Conservation (phyloP, 2,888 invertebrate genomes). For the Eilema caniola region DNA sequence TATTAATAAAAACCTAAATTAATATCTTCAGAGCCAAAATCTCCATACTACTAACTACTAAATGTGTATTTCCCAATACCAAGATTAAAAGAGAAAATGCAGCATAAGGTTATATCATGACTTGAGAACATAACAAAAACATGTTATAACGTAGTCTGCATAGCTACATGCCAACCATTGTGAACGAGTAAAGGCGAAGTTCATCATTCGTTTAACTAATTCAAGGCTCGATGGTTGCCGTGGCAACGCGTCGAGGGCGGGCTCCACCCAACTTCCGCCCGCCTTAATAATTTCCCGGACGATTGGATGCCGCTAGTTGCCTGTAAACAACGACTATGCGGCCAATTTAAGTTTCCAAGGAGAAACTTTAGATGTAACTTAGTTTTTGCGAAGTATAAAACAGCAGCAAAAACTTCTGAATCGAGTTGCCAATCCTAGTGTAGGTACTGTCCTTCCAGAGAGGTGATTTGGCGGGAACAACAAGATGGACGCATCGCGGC, state of each 20-base stretch:
- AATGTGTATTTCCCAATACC: neutral
- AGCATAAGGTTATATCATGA: neutral
- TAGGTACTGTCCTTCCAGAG: too few relatives aligned
- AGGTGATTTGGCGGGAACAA: too few relatives aligned
- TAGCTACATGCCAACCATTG: conserved; percentile 47
- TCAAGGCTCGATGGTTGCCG: conserved; percentile 71
- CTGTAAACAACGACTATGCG: conserved; percentile 68
- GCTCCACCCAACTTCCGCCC: conserved; percentile 63
- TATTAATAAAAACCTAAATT: neutral
- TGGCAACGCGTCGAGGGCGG: conserved; percentile 70
- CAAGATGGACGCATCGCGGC: too few relatives aligned
- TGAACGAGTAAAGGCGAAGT: conserved; percentile 64
- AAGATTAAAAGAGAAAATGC: neutral
- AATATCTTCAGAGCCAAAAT: neutral
- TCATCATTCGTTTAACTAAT: conserved; percentile 80
- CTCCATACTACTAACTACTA: neutral
- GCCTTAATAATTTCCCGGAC: conserved; percentile 76
- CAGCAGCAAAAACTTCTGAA: neutral
- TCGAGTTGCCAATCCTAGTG: too few relatives aligned
- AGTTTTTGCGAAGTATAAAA: conserved; percentile 34
- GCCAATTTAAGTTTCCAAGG: conserved; percentile 70
- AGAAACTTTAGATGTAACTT: conserved; percentile 46
- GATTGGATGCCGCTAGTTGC: conserved; percentile 70
- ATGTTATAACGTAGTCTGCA: neutral
- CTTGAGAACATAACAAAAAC: neutral